Conservation (phyloP, 2,113 vertebrate genomes). For the Rhipidura dahli region DNA sequence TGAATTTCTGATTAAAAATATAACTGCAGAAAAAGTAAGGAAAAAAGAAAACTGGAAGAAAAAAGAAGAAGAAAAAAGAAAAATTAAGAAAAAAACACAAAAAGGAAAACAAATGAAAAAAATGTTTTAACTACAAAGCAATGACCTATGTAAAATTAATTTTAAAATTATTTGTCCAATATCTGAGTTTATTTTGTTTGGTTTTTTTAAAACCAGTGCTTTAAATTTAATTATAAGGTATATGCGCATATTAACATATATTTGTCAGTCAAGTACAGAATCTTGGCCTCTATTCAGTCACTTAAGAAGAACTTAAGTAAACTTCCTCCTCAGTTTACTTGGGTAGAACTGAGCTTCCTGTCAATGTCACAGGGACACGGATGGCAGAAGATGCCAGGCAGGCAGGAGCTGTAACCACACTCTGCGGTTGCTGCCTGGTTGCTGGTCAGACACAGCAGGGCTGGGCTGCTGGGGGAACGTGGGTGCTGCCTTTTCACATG, state of each 20-base stretch:
- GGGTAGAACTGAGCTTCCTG: neutral
- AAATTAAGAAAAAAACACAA: neutral
- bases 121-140: neutral
- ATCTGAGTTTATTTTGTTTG: neutral
- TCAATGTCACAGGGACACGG: neutral
- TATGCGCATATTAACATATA: rapidly evolving
- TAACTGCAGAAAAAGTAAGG: neutral
- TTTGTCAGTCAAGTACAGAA: neutral
- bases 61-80: neutral
- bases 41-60: neutral
- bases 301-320: neutral
- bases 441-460: neutral
- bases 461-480: rapidly evolving
- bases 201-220: rapidly evolving
- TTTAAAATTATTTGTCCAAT: neutral
- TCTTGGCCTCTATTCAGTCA: neutral
- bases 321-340: neutral
- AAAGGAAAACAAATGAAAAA: neutral
- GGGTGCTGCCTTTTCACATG: neutral
- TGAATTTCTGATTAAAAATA: neutral
- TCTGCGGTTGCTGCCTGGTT: neutral
- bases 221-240: neutral
- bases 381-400: neutral
- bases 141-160: neutral
- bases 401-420: neutral